Evolutionary conservation across 2,888 invertebrate species (phyloP), one percentile per base, ranked within the genome.

Genomic region (Arenicola marina): DNA sequence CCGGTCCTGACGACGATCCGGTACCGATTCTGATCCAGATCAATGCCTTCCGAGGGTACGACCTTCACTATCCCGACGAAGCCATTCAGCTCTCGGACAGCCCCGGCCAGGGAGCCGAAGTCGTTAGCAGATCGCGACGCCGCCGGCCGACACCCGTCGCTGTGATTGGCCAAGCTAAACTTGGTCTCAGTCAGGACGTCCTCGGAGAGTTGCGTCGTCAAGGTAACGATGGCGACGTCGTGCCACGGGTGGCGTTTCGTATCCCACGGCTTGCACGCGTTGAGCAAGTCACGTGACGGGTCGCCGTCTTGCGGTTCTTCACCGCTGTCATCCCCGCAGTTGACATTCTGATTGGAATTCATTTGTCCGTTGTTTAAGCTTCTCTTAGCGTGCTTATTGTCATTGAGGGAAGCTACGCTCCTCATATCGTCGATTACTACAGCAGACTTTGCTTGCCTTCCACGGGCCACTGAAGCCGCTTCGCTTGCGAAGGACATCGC

Each of bases 201-300:
- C 18, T 61, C 57, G 4, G 34, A 15, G 1, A 68, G 55, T 1
- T 59, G 61, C 7, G 56, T 24, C 1, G 61, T 56, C 3, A 68
- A 31, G 2, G 68, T 66, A 31, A 68, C 33, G 7, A 61, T 55
- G 29, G 61, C 63, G 7, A 68, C 34, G 57, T 68, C 68, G 38
- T 29, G n/a, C 68, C 68, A 68, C 4, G 63, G 61, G 33, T 29
- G 38, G 11, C 15, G 4, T 21, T 61, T 26, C 4, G 21, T 21
- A 18, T 44, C 28, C 57, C 56, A 60, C 28, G 7, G 21, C 7
- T 21, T 29, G 46, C 44, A 46, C 15, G 53, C 31, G 32, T 53
- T 53, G 53, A 4, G 32, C 4, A 32, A 4, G 24, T 53, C 53
- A 24, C 48, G n/a, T n/a, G n/a, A n/a, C n/a, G n/a, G n/a, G n/a